Evolutionary conservation across 1,140 invertebrate genomes (phyloP).

Genomic region (Orussus abietinus): DNA sequence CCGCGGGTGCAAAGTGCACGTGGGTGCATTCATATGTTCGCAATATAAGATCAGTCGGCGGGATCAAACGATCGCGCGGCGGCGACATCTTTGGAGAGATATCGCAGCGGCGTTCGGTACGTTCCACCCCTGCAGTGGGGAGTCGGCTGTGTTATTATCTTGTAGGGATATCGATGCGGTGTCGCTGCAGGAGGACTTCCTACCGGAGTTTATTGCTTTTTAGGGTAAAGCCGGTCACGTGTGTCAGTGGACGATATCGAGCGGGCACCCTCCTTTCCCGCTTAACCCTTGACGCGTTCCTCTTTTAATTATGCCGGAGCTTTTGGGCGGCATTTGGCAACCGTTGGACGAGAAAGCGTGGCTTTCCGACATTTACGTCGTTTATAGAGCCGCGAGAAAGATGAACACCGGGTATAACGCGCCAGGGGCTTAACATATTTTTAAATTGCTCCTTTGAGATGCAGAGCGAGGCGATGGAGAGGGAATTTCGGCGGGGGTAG

Average conservation of each 20-base stretch:
- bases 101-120: constrained; percentile 20
- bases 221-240: constrained; percentile 41
- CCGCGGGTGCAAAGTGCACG: too few relatives aligned
- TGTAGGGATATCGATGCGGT: constrained; percentile 37
- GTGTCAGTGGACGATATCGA: too few relatives aligned
- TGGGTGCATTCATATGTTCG: constrained; percentile 3
- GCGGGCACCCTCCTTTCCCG: background rate
- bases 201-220: constrained; percentile 45
- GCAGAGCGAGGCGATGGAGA: constrained; percentile 36
- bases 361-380: too few relatives aligned
- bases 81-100: constrained; percentile 24
- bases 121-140: constrained; percentile 19
- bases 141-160: constrained; percentile 45
- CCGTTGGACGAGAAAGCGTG: too few relatives aligned
- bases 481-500: constrained; percentile 15
- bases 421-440: constrained; percentile 43
- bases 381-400: too few relatives aligned
- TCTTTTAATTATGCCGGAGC: too few relatives aligned
- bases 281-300: background rate
- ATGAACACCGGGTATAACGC: constrained; percentile 39
- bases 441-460: constrained; percentile 52
- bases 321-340: too few relatives aligned
- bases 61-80: constrained; percentile 25
- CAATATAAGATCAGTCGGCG: too few relatives aligned
- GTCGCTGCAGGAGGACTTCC: constrained; percentile 33